Evolutionary conservation across 2,797 vertebrate species (phyloP), one percentile per base, ranked within the genome.

Genomic region (Phoeniculus purpureus): DNA sequence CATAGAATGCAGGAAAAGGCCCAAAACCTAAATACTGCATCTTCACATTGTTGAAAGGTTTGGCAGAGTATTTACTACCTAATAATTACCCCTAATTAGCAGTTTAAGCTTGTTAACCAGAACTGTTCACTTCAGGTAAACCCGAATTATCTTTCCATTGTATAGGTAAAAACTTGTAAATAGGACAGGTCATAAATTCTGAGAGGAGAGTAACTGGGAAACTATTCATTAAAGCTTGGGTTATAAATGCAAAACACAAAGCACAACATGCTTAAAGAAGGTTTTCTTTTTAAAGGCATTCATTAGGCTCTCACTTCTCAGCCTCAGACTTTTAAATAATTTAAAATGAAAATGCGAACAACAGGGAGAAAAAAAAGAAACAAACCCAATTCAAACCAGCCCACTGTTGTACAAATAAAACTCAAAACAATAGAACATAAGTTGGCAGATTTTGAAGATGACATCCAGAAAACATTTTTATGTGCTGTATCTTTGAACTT

Each of bases 301-400:
- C 93, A 95, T 96, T 95, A 96, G 71, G 62, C 82, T 94, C 88
- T 94, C 95, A 94, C 92, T 88, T 92, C 82, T 65, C 84, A 90
- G 93, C 25, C 81, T 93, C 87, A 86, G 77, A 91, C 81, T 90
- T 91, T 85, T 93, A 96, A 96, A 97, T 96, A 95, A 96, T 96
- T 96, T 96, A 95, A 89, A 95, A 87, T 88, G 77, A 96, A 94
- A 92, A 95, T 82, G 62, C 1, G 1, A 93, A 91, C 88, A 93
- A 90, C 79, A 91, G 26, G 47, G 48, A 78, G 66, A 9, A 62
- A 81, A 64, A 70, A 93, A 93, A 43, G 43, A 43, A 74, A 27
- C 71, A 94, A 93, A 91, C 56, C 61, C 87, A 95, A 90, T 94
- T 95, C 88, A 88, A 94, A 92, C 93, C 71, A 89, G 74, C 77